Conservation (phyloP, 1,140 invertebrate species). For the Neuroterus valhalla region DNA sequence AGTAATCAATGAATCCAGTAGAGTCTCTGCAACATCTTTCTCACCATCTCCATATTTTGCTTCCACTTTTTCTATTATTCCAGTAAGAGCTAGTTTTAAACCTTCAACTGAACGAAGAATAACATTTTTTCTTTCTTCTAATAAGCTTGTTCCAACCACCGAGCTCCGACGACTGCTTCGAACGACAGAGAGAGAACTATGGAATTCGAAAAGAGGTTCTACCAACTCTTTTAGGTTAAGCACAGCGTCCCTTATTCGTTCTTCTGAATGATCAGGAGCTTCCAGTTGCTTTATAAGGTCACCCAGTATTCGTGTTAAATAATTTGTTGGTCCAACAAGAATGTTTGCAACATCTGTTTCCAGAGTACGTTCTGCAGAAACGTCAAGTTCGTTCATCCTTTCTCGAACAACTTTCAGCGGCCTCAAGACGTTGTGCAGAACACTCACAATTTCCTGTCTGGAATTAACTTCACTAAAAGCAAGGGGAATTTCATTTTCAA, state of each 20-base stretch:
- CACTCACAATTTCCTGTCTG: constrained; percentile 53
- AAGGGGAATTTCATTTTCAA: constrained; percentile 52
- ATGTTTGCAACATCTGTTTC: constrained; percentile 60
- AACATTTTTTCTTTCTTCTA: constrained; percentile 60
- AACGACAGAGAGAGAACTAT: constrained; percentile 60
- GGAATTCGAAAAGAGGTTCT: constrained; percentile 60
- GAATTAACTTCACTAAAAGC: constrained; percentile 52
- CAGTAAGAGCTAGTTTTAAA: constrained; percentile 42
- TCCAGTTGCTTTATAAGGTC: constrained; percentile 38
- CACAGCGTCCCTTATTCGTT: constrained; percentile 36
- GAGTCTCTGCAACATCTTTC: neutral
- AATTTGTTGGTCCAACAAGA: constrained; percentile 49
- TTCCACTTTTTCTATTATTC: constrained; percentile 13
- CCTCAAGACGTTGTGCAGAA: constrained; percentile 55
- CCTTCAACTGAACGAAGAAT: constrained; percentile 59
- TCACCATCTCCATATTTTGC: constrained; percentile 17
- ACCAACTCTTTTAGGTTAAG: constrained; percentile 51
- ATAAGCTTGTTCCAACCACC: constrained; percentile 49
- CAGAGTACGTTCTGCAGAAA: constrained; percentile 49
- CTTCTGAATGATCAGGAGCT: constrained; percentile 32
- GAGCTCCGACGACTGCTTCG: constrained; percentile 55
- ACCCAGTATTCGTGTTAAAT: constrained; percentile 41
- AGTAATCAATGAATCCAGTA: constrained; percentile 18
- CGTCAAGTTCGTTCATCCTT: constrained; percentile 53
- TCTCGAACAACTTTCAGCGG: constrained; percentile 57